Evolutionary conservation across 2,113 vertebrate species (phyloP).

Genomic region (Rhynchopsitta pachyrhyncha): DNA sequence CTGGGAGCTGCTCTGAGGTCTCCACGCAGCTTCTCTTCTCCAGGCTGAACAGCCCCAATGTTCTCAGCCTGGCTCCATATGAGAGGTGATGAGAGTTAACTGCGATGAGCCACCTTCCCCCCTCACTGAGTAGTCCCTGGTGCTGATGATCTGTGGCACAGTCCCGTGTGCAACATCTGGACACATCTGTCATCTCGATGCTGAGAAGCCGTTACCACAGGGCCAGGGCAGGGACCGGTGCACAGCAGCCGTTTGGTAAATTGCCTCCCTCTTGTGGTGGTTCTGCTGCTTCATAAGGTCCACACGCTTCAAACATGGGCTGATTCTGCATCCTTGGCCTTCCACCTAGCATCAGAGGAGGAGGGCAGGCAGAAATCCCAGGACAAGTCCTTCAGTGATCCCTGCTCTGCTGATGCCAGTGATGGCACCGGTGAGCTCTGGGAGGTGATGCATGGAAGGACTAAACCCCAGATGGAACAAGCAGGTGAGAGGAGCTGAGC

Average conservation of each 20-base stretch:
- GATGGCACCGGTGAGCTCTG: neutral
- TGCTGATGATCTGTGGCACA: neutral
- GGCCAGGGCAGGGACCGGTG: neutral
- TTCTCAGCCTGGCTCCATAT: neutral
- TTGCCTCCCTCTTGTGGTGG: neutral
- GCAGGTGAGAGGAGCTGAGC: neutral
- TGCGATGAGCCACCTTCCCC: neutral
- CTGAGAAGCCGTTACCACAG: fast-evolving
- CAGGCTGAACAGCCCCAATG: neutral
- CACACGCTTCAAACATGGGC: fast-evolving
- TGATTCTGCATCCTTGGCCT: neutral
- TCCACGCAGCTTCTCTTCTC: neutral
- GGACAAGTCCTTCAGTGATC: neutral
- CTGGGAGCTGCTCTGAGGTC: neutral
- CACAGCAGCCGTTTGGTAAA: neutral
- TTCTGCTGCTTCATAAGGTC: neutral
- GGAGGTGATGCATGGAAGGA: neutral
- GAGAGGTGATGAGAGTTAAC: too few relatives aligned
- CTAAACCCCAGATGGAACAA: neutral
- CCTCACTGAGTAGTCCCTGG: fast-evolving
- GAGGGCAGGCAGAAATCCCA: neutral
- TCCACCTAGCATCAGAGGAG: neutral
- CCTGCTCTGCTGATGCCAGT: neutral
- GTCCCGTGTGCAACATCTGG: neutral
- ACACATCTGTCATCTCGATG: neutral